These are phyloP conservation scores for Lamproptera curius DNA, from an alignment of 2,888 invertebrate genomes.

Conservation along the genomic window DNA sequence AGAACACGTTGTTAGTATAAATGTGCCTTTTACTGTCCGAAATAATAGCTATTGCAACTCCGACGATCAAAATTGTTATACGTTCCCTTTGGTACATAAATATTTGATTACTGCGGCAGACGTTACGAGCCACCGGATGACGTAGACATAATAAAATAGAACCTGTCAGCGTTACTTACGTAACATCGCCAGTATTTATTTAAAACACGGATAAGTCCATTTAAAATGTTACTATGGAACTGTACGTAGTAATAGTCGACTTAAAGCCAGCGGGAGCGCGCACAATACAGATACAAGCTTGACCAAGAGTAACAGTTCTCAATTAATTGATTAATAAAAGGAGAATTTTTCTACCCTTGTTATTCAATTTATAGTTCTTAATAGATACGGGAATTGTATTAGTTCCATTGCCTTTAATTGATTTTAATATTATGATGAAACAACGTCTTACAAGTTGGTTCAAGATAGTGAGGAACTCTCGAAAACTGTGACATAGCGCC, in stretches of 20 bases:
- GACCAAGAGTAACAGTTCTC: too few relatives aligned
- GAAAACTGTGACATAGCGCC: too few relatives aligned
- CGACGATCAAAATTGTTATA: constrained; percentile 2
- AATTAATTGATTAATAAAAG: too few relatives aligned
- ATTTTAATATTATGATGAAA: too few relatives aligned
- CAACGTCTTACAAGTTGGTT: too few relatives aligned
- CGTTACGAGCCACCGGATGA: constrained; percentile 4
- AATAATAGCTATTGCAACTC: not conserved
- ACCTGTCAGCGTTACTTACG: constrained; percentile 17
- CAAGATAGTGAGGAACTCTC: too few relatives aligned
- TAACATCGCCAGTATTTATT: constrained; percentile 14
- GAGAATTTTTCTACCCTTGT: too few relatives aligned
- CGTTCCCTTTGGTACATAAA: constrained; percentile 1
- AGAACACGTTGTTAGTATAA: not conserved
- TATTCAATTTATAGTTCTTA: too few relatives aligned
- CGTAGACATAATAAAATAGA: constrained; percentile 21
- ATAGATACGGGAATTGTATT: too few relatives aligned
- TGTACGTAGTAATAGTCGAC: constrained; percentile 25
- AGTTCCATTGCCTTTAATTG: too few relatives aligned
- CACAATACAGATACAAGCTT: constrained; percentile 37
- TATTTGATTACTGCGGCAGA: constrained; percentile 16
- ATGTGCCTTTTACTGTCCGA: not conserved
- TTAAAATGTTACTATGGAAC: constrained; percentile 21
- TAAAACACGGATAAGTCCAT: constrained; percentile 2
- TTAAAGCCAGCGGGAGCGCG: not conserved